Evolutionary conservation across 2,888 invertebrate genomes (phyloP).

Genomic region (Trichogramma dendrolimi): DNA sequence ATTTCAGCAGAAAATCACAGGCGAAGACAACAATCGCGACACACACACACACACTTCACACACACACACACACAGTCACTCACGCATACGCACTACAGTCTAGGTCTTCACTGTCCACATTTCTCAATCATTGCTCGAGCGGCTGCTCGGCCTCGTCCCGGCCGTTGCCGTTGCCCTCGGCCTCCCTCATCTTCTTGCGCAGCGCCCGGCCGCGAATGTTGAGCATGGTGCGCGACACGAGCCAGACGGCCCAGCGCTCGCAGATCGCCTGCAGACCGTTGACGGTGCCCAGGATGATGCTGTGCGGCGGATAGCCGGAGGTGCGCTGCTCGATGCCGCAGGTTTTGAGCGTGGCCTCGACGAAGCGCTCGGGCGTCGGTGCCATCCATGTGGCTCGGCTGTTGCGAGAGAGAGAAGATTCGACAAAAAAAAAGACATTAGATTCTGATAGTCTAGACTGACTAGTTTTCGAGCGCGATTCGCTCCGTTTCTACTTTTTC

Average conservation of each 20-base stretch:
- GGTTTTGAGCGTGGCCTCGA: slow-evolving; percentile 66
- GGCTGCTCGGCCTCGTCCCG: slow-evolving; percentile 27
- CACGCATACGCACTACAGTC: too few relatives aligned
- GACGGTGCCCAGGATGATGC: slow-evolving; percentile 57
- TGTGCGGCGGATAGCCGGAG: slow-evolving; percentile 73
- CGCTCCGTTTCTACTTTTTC: too few relatives aligned
- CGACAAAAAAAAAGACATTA: neutral
- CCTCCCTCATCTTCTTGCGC: slow-evolving; percentile 50
- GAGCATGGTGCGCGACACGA: slow-evolving; percentile 63
- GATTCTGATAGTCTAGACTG: too few relatives aligned
- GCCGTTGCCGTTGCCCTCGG: slow-evolving; percentile 9
- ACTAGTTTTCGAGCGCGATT: too few relatives aligned
- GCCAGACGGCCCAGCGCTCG: slow-evolving; percentile 59
- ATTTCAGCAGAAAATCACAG: too few relatives aligned
- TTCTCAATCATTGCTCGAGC: slow-evolving; percentile 8
- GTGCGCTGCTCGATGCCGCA: slow-evolving; percentile 68
- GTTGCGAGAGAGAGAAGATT: neutral
- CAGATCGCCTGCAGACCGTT: slow-evolving; percentile 55
- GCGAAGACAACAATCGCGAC: too few relatives aligned
- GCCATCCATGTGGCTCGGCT: slow-evolving; percentile 66
- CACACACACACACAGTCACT: too few relatives aligned
- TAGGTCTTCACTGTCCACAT: too few relatives aligned
- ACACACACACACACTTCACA: too few relatives aligned
- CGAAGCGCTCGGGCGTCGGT: slow-evolving; percentile 70
- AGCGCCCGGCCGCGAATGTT: slow-evolving; percentile 61